phyloP scores from a whole-genome alignment of 2,797 vertebrate species.

The Poecilia wingei region DNA sequence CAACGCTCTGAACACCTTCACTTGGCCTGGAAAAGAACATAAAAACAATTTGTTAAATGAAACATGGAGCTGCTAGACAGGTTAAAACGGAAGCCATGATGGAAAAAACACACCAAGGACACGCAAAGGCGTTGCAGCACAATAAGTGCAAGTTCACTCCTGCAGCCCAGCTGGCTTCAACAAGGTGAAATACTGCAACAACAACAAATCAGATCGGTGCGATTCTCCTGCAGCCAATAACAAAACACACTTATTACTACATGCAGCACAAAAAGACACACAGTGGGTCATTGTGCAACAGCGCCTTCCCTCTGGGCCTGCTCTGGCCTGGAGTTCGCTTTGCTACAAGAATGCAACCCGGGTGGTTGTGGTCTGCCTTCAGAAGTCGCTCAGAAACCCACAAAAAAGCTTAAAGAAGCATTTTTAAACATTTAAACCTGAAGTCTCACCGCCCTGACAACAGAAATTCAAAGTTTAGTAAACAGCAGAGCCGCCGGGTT shows the following conservation, averaged over 20 bases:
- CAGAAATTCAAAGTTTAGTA: slow-evolving; percentile 10
- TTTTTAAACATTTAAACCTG: background rate
- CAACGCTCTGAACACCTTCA: slow-evolving; percentile 94
- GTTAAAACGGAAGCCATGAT: slow-evolving; percentile 1
- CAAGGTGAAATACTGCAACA: slow-evolving; percentile 2
- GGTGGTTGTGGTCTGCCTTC: slow-evolving; percentile 35
- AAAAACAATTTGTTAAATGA: slow-evolving; percentile 9
- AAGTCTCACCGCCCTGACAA: background rate
- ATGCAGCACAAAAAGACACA: slow-evolving; percentile 10
- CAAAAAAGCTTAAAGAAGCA: background rate
- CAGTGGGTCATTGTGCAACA: slow-evolving; percentile 11
- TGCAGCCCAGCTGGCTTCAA: slow-evolving; percentile 1
- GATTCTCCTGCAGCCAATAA: background rate
- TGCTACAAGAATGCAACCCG: slow-evolving; percentile 56
- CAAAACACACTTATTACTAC: background rate
- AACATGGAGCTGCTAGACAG: background rate
- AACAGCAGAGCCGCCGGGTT: background rate
- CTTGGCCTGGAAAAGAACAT: slow-evolving; percentile 85
- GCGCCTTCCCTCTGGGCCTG: slow-evolving; percentile 1
- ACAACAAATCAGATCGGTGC: background rate
- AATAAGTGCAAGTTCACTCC: background rate
- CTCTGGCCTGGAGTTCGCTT: background rate
- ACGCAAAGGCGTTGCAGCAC: background rate
- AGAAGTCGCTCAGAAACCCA: slow-evolving; percentile 23
- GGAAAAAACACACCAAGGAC: background rate